A percentile compares a stretch with the other conserved stretches of the same genome.
phyloP scores from a whole-genome alignment of 2,113 vertebrate genomes.

The Climacteris rufus region DNA sequence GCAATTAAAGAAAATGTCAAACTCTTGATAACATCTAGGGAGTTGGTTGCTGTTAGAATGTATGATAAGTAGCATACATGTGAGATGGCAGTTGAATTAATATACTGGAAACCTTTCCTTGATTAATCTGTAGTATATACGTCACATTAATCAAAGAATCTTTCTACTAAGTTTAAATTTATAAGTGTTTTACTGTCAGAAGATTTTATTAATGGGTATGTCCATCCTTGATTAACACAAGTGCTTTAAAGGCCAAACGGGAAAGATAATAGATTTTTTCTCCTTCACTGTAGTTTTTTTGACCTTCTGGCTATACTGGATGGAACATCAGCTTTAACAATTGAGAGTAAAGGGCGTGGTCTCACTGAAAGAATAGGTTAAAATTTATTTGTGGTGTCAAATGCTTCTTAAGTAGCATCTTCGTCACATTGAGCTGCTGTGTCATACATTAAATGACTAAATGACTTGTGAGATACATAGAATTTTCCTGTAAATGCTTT shows the following conservation, averaged over 20 bases:
- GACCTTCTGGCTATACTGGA: neutral
- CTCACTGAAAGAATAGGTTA: neutral
- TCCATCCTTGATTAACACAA: neutral
- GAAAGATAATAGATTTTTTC: neutral
- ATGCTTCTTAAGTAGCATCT: neutral
- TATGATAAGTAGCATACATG: neutral
- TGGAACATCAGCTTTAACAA: neutral
- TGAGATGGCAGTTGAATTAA: constrained; percentile 33
- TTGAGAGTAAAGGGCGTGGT: neutral
- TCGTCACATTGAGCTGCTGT: neutral
- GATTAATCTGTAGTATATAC: constrained; percentile 29
- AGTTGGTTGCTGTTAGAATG: neutral
- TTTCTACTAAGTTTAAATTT: constrained; percentile 13
- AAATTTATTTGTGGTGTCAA: neutral
- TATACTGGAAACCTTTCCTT: constrained; percentile 1
- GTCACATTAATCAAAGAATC: constrained; percentile 9
- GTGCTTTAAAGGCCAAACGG: neutral
- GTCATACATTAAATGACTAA: neutral
- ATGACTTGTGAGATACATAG: neutral
- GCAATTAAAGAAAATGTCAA: constrained; percentile 4
- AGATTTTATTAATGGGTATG: neutral
- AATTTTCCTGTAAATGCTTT: neutral
- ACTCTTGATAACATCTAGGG: neutral
- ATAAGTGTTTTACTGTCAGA: neutral
- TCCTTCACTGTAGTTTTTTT: neutral